Base-by-base conservation (phyloP, 2,888 invertebrate species). In the Thereva unica region DNA sequence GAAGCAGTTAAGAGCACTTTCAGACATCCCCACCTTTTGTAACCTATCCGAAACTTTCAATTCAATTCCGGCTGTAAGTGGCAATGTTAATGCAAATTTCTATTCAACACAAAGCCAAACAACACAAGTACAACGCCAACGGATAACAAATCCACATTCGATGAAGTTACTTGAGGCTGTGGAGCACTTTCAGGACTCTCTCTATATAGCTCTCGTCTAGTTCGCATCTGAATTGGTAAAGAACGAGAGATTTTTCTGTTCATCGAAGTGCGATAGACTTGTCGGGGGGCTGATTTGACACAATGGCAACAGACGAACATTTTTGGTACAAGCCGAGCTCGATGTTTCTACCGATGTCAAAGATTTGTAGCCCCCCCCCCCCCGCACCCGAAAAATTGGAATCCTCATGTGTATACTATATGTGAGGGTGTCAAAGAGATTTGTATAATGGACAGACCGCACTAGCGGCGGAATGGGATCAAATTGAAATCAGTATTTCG, bases 61-160 rank as follows among this genome's bases (percentile, higher is more conserved):
- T 65, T 40, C 65, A 56, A 49, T 23, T 56, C 56, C 53, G 47
- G 37, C 44, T 65, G 49, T 56, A 65, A 65, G 55, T 65, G 65
- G 65, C 49, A 55, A 65, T 65, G 65, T 65, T 55, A 65, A 65
- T 65, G 65, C 65, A 65, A 56, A 65, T 55, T 65, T 55, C 54
- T 23, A 34, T 55, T 42, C 41, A 23, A 42, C 64, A 64, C 64
- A 44, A 64, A 64, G 53, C 53, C 64, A 35, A 55, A 53, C 53
- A 65, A 54, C 41, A 52, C 63, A 52, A 65, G 56, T 49, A 56
- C 38, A 45, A 12, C 35, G 40, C n/a, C 34, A 34, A 37, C 49
- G 38, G 23, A 41, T 42, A 49, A 55, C 45, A 65, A 65, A 65
- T 65, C 55, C 55, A 65, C 55, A 56, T 53, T 56, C 34, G 35